Evolutionary conservation across 1,140 invertebrate species (phyloP).

Genomic region (Drosophila simulans): DNA sequence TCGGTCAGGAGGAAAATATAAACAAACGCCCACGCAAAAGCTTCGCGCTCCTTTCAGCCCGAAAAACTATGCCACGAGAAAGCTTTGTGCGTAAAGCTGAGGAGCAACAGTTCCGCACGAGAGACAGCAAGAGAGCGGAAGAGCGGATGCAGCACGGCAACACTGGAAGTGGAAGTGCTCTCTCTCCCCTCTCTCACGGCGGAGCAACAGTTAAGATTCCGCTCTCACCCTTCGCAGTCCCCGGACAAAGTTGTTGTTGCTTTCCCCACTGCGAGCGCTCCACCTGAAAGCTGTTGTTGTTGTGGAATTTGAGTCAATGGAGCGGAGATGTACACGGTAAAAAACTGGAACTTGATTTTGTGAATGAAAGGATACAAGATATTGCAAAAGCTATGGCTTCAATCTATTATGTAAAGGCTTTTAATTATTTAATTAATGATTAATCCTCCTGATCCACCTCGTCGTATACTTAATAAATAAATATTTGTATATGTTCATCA

Average conservation of each 20-base stretch:
- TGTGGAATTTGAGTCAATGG: conserved; percentile 55
- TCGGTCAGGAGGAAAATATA: conserved; percentile 68
- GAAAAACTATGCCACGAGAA: conserved; percentile 72
- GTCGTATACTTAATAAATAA: too few relatives aligned
- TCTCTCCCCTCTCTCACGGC: conserved; percentile 2
- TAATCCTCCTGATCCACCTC: too few relatives aligned
- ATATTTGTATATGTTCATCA: too few relatives aligned
- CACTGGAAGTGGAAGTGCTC: conserved; percentile 41
- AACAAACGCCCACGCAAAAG: conserved; percentile 80
- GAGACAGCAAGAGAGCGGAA: conserved; percentile 6
- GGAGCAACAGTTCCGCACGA: conserved; percentile 70
- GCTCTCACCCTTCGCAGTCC: conserved; percentile 56
- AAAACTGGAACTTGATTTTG: not conserved
- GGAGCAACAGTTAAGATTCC: conserved; percentile 73
- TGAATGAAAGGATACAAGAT: not conserved
- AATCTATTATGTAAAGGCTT: not conserved
- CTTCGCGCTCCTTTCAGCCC: conserved; percentile 35
- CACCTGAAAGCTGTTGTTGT: conserved; percentile 60
- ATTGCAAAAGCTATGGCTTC: not conserved
- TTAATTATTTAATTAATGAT: too few relatives aligned
- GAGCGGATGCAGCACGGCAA: conserved; percentile 56
- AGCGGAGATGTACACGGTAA: conserved; percentile 18
- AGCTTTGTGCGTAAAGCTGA: conserved; percentile 72
- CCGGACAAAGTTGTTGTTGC: conserved; percentile 65
- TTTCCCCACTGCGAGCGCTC: conserved; percentile 27